phyloP scores from a whole-genome alignment of 2,888 invertebrate genomes.

The Harpalus rubripes region DNA sequence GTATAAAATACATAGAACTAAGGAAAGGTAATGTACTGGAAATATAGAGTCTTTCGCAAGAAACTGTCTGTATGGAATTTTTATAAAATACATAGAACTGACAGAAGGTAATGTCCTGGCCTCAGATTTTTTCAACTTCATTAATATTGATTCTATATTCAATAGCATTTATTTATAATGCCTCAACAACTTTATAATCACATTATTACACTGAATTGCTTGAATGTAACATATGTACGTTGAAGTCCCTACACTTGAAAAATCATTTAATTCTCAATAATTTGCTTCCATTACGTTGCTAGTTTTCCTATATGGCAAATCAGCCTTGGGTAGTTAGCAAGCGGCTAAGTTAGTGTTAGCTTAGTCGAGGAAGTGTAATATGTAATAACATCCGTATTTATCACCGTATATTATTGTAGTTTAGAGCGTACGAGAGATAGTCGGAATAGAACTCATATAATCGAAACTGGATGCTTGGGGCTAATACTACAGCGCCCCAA shows the following conservation, averaged over 20 bases:
- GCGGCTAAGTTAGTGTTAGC: slow-evolving; percentile 23
- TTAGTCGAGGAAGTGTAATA: slow-evolving; percentile 34
- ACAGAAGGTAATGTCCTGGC: no score
- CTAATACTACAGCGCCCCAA: slow-evolving; percentile 57
- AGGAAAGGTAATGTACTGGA: no score
- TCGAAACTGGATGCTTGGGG: slow-evolving; percentile 46
- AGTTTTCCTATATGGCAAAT: slow-evolving; percentile 1
- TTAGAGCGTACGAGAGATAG: slow-evolving; percentile 53
- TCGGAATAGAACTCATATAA: slow-evolving; percentile 47
- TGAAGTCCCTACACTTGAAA: background rate
- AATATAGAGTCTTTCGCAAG: no score
- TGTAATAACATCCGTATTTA: slow-evolving; percentile 53
- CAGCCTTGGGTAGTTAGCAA: background rate
- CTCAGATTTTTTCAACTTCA: no score
- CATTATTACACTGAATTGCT: no score
- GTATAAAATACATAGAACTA: no score
- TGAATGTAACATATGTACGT: no score
- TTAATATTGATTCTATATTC: no score
- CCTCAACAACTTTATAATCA: no score
- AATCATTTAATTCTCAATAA: background rate
- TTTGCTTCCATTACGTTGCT: background rate
- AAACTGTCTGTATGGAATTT: no score
- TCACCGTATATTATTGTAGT: slow-evolving; percentile 56
- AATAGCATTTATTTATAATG: no score
- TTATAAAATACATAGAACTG: no score